These are phyloP conservation scores for Pomatorhinus ruficollis DNA, from an alignment of 2,113 vertebrate genomes.

Conservation along the genomic window DNA sequence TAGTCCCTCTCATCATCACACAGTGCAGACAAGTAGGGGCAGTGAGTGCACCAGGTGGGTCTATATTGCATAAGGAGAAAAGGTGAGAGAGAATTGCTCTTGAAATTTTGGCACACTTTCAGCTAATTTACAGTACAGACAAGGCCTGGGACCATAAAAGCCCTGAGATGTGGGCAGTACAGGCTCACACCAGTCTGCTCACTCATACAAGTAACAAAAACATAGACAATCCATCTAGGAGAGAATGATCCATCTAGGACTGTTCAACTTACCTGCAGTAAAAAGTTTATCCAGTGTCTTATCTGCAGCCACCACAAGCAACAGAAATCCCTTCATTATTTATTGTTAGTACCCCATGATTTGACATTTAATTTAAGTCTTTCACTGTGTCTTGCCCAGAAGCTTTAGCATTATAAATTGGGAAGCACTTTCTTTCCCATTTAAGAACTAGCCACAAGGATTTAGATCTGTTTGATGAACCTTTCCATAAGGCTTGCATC, in stretches of 20 bases:
- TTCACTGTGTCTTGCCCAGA: constrained; percentile 5
- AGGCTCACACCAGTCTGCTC: not conserved
- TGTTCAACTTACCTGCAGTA: not conserved
- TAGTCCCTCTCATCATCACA: not conserved
- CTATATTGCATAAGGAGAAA: not conserved
- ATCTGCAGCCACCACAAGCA: constrained; percentile 23
- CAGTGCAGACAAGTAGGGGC: not conserved
- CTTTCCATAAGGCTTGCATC: not conserved
- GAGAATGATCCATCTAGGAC: not conserved
- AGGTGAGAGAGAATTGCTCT: not conserved
- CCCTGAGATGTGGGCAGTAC: not conserved
- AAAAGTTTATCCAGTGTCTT: constrained; percentile 49
- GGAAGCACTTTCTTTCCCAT: constrained; percentile 12
- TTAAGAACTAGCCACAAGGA: constrained; percentile 43
- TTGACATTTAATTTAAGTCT: constrained; percentile 65
- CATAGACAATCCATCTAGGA: not conserved
- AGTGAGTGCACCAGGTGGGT: not conserved
- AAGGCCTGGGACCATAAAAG: not conserved
- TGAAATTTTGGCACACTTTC: not conserved
- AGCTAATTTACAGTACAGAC: not conserved
- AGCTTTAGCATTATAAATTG: constrained; percentile 52
- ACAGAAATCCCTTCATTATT: constrained; percentile 48
- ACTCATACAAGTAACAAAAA: not conserved
- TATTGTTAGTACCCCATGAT: constrained; percentile 49
- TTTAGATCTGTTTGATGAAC: not conserved